Evolutionary conservation across 2,113 vertebrate genomes (phyloP), one percentile per base, ranked within the genome.

Genomic region (Cygnus buccinator): DNA sequence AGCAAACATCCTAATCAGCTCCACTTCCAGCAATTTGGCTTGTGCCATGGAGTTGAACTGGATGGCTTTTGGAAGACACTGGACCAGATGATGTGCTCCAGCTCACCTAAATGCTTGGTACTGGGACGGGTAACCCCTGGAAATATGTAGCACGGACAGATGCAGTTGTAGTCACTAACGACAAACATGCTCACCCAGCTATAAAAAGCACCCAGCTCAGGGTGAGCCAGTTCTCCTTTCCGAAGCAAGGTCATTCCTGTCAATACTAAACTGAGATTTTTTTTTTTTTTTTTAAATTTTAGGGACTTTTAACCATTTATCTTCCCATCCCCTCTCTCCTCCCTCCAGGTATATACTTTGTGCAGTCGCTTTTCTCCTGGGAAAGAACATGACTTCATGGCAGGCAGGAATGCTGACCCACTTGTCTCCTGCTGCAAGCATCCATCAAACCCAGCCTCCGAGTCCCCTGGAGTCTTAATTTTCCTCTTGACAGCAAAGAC

Each of bases 401-500:
- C 12, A 5, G 66, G 35, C 84, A 94, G 94, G 89, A 93, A 91
- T 93, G 94, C 86, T 84, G 91, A 92, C 87, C 93, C 4, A 2
- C 82, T 66, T 73, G 91, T 68, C 92, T 95, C 82, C 77, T 91
- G 87, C 84, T 82, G 41, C 50, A 13, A 66, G 87, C 94, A 96
- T 95, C 95, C 77, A 92, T 96, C 96, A 97, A 79, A 72, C n/a
- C 26, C 66, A 73, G 74, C 15, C 50, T 57, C 68, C n/a, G 13
- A 58, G 62, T 92, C 80, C 94, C 95, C 95, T 20, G 71, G 77
- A 91, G 95, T 50, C 91, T 76, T 87, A 95, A 96, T 96, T 97
- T 96, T 95, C 91, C 94, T 89, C 92, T 96, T 96, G 95, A 97
- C 92, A 96, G 94, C 77, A 74, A 79, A 94, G 89, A 97, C 89